phyloP scores from a whole-genome alignment of 1,140 invertebrate genomes.

The Calycopis cecrops region DNA sequence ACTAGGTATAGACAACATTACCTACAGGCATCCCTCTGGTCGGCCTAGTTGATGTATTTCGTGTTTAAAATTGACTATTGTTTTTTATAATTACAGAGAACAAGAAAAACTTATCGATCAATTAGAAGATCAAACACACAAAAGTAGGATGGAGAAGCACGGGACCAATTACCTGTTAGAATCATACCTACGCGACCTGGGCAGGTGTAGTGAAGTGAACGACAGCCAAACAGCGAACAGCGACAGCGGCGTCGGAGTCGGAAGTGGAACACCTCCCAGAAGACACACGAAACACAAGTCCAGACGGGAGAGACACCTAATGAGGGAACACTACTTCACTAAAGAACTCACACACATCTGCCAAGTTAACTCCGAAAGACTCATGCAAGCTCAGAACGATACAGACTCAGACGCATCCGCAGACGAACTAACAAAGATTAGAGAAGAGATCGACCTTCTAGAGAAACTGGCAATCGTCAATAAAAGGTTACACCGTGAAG shows the following conservation, averaged over 20 bases:
- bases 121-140: constrained; percentile 85
- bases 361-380: constrained; percentile 71
- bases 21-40: no score
- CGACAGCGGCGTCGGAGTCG: constrained; percentile 76
- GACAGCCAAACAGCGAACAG: constrained; percentile 74
- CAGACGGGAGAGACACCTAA: constrained; percentile 67
- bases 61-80: no score
- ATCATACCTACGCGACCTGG: constrained; percentile 79
- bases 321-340: constrained; percentile 73
- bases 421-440: constrained; percentile 72
- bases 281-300: constrained; percentile 71
- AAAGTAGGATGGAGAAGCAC: constrained; percentile 80
- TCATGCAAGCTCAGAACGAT: constrained; percentile 69
- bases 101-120: constrained; percentile 86
- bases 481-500: constrained; percentile 81
- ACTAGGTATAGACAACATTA: no score
- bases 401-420: constrained; percentile 72
- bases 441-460: constrained; percentile 79
- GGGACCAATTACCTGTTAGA: constrained; percentile 89
- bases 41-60: no score
- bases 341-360: constrained; percentile 72
- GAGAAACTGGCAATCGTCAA: constrained; percentile 84
- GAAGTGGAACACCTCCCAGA: constrained; percentile 67
- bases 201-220: constrained; percentile 65
- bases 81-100: constrained; percentile 73